phyloP scores from a whole-genome alignment of 2,888 invertebrate species.

The Dryobotodes eremita region DNA sequence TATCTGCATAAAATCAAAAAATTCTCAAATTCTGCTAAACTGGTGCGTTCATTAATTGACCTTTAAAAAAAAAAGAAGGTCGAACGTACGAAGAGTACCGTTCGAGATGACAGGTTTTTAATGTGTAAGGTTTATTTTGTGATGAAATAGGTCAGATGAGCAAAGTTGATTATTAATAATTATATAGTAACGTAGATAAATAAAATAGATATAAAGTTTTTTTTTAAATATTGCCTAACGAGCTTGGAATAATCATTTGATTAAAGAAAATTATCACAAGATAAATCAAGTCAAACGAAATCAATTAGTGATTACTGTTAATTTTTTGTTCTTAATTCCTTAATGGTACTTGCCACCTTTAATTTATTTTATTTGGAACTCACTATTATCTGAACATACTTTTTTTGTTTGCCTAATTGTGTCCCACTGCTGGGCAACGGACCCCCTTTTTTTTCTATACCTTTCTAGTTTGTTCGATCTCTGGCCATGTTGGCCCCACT shows the following conservation, averaged over 20 bases:
- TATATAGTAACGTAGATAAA: not conserved
- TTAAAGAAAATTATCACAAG: not conserved
- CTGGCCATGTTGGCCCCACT: too few species aligned
- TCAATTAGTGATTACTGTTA: too few species aligned
- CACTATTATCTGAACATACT: not conserved
- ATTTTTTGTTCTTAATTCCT: not conserved
- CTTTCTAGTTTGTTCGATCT: too few species aligned
- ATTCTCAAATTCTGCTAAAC: slow-evolving; percentile 40
- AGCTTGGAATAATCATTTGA: not conserved
- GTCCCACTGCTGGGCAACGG: too few species aligned
- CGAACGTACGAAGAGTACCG: slow-evolving; percentile 25
- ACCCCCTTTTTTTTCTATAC: too few species aligned
- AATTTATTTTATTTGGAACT: not conserved
- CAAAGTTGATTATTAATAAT: not conserved
- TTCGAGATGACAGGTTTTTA: slow-evolving; percentile 47
- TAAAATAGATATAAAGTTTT: not conserved
- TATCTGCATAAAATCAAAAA: slow-evolving; percentile 9
- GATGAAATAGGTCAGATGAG: slow-evolving; percentile 10
- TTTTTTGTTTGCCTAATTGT: too few species aligned
- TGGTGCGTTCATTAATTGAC: slow-evolving; percentile 22
- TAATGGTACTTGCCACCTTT: too few species aligned
- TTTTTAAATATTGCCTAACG: not conserved
- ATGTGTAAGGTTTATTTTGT: not conserved
- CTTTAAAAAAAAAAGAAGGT: slow-evolving; percentile 46
- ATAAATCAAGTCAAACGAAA: not conserved